These are phyloP conservation scores for Melanotaenia pygmaea DNA, from an alignment of 2,797 vertebrate genomes.

Conservation along the genomic window DNA sequence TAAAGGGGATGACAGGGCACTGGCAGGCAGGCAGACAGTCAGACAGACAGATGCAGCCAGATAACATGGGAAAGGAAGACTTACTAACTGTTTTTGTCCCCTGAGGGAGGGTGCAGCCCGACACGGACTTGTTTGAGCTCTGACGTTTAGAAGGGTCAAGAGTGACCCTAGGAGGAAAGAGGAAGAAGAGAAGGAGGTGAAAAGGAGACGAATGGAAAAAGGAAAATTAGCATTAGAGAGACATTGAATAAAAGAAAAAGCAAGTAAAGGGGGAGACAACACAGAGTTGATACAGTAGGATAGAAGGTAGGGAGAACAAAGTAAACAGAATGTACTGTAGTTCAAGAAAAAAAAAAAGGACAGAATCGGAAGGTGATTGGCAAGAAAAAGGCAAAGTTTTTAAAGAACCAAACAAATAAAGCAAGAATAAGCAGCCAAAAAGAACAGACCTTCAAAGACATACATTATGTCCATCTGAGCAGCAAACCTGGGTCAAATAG, in stretches of 20 bases:
- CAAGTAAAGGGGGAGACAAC: constrained; percentile 32
- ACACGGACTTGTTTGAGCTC: constrained; percentile 96
- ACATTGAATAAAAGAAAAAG: constrained; percentile 41
- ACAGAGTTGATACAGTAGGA: constrained; percentile 48
- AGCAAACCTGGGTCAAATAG: constrained; percentile 62
- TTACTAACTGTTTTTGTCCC: constrained; percentile 98
- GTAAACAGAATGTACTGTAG: constrained; percentile 39
- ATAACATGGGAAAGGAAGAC: constrained; percentile 85
- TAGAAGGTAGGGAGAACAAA: constrained; percentile 50
- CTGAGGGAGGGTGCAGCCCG: constrained; percentile 93
- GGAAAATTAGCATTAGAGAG: constrained; percentile 60
- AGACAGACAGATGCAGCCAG: constrained; percentile 72
- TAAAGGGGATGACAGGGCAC: constrained; percentile 42
- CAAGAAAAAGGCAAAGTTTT: constrained; percentile 76
- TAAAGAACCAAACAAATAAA: constrained; percentile 68
- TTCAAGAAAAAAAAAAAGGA: constrained; percentile 50
- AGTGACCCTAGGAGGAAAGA: constrained; percentile 90
- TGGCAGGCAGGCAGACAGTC: constrained; percentile 57
- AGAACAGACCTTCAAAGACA: constrained; percentile 50
- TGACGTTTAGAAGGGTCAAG: constrained; percentile 98
- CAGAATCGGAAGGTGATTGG: constrained; percentile 59
- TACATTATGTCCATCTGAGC: constrained; percentile 24
- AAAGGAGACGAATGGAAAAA: constrained; percentile 65
- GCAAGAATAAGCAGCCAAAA: constrained; percentile 70
- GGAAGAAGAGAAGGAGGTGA: constrained; percentile 71